Percentiles rank a stretch among this genome's conserved stretches.
phyloP scores from a whole-genome alignment of 1,140 invertebrate species.

The Thereuonema tuberculata region DNA sequence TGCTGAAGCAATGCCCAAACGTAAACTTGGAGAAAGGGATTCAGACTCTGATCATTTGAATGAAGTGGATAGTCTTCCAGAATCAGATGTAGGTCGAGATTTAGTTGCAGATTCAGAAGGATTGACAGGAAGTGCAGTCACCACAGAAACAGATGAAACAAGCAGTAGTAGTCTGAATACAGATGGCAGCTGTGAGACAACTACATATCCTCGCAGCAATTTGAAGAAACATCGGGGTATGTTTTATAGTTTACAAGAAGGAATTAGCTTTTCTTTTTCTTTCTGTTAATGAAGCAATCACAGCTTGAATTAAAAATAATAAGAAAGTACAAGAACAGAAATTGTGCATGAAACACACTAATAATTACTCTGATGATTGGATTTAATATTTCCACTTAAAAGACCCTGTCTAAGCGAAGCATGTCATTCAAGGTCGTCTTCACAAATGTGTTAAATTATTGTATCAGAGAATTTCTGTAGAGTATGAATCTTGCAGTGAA shows the following conservation, averaged over 20 bases:
- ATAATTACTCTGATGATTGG: neutral
- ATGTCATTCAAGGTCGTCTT: no score
- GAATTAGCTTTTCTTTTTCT: neutral
- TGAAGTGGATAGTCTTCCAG: neutral
- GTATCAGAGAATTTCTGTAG: no score
- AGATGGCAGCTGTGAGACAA: constrained; percentile 1
- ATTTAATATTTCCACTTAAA: neutral
- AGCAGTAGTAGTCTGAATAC: constrained; percentile 3
- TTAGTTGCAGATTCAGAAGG: neutral
- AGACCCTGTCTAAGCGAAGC: no score
- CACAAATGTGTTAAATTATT: no score
- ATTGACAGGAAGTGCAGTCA: neutral
- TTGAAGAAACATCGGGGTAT: neutral
- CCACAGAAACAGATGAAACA: constrained; percentile 1
- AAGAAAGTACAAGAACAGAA: neutral
- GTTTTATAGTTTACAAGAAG: neutral
- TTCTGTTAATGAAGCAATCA: neutral
- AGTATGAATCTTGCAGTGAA: no score
- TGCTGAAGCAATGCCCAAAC: constrained; percentile 4
- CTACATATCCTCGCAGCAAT: neutral
- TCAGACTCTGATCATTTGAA: neutral
- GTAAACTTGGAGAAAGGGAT: constrained; percentile 1
- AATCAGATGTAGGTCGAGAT: neutral
- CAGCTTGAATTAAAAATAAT: neutral
- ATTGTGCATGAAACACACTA: neutral